Evolutionary conservation across 2,113 vertebrate genomes (phyloP).

Genomic region (Hypomesus transpacificus): DNA sequence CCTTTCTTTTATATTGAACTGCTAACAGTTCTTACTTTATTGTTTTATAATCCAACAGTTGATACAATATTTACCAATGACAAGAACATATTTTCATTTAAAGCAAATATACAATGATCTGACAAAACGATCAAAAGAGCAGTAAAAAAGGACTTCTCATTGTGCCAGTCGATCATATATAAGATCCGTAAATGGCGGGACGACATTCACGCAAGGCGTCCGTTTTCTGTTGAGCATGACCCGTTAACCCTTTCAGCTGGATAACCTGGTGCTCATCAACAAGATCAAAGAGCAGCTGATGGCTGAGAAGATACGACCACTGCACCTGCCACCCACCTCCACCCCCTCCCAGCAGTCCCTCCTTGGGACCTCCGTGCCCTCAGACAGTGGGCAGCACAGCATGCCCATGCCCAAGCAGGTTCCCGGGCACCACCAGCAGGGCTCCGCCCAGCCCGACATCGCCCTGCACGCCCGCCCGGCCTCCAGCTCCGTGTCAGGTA

Average conservation of each 20-base stretch:
- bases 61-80: too few relatives aligned
- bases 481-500: conserved; percentile 90
- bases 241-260: conserved; percentile 80
- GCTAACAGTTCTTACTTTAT: too few relatives aligned
- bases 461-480: conserved; percentile 88
- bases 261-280: conserved; percentile 99
- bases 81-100: too few relatives aligned
- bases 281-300: conserved; percentile 99
- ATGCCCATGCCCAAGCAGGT: conserved; percentile 89
- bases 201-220: conserved; percentile 56
- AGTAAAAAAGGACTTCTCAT: neutral
- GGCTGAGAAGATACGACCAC: conserved; percentile 97
- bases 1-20: too few relatives aligned
- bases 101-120: too few relatives aligned
- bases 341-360: conserved; percentile 89
- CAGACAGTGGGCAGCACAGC: conserved; percentile 82
- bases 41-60: too few relatives aligned
- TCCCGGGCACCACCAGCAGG: conserved; percentile 76
- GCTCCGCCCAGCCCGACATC: conserved; percentile 86
- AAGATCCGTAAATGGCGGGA: conserved; percentile 27
- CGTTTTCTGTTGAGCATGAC: conserved; percentile 69
- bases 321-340: conserved; percentile 89
- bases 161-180: neutral
- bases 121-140: neutral
- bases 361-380: conserved; percentile 80